Conservation (phyloP, 1,140 invertebrate species). For the Hypsibius dujardini region DNA sequence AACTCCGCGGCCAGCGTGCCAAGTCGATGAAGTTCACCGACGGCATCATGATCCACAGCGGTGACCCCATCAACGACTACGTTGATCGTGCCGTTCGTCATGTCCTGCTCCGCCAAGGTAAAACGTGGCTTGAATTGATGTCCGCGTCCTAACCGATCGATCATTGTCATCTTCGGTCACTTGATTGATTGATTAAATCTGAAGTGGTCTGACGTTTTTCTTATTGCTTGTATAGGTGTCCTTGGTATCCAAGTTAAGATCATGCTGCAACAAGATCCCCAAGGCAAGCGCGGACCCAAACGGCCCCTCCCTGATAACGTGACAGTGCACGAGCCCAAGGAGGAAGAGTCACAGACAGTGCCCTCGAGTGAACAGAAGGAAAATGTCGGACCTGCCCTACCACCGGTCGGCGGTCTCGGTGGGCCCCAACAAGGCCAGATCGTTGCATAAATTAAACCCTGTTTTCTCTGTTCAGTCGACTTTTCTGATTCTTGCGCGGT, state of each 20-base stretch:
- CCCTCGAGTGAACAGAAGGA: slow-evolving; percentile 34
- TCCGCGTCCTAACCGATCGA: background rate
- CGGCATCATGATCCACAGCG: slow-evolving; percentile 98
- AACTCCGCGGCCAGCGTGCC: slow-evolving; percentile 92
- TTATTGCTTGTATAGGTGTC: slow-evolving; percentile 39
- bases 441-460: too few species aligned
- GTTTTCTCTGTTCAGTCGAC: too few species aligned
- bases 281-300: slow-evolving; percentile 90
- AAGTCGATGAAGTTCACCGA: slow-evolving; percentile 99
- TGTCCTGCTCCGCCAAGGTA: slow-evolving; percentile 84
- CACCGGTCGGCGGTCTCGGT: slow-evolving; percentile 21
- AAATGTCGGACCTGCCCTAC: slow-evolving; percentile 25
- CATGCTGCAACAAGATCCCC: slow-evolving; percentile 94
- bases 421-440: too few species aligned
- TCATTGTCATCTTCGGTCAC: too few species aligned
- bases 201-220: too few species aligned
- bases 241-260: slow-evolving; percentile 93
- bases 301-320: slow-evolving; percentile 91
- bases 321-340: slow-evolving; percentile 78
- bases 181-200: too few species aligned
- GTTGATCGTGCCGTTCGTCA: slow-evolving; percentile 93
- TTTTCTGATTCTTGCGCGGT: too few species aligned
- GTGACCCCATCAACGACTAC: slow-evolving; percentile 94
- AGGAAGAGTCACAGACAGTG: slow-evolving; percentile 36
- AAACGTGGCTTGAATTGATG: slow-evolving; percentile 21